These are phyloP conservation scores for Palythoa heliodiscus DNA, from an alignment of 92 coral and sea anemone genomes.

Conservation along the genomic window DNA sequence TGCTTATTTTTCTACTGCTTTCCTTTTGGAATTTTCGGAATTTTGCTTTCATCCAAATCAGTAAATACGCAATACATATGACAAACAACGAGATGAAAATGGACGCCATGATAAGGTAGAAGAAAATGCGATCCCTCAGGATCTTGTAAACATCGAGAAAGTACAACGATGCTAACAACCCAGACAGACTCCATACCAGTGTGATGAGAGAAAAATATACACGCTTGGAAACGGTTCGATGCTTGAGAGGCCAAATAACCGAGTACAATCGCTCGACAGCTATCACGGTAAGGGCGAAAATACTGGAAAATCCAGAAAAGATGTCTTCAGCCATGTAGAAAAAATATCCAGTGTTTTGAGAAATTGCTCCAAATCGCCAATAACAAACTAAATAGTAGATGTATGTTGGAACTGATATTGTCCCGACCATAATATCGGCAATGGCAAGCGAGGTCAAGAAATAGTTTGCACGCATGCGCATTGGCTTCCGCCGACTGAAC, in stretches of 20 bases:
- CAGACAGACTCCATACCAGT: constrained; percentile 72
- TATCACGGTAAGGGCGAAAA: constrained; percentile 72
- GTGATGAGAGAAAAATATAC: constrained; percentile 61
- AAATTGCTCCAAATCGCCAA: constrained; percentile 54
- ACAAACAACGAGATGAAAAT: constrained; percentile 64
- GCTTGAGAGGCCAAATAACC: constrained; percentile 71
- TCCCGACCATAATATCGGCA: constrained; percentile 78
- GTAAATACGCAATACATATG: constrained; percentile 71
- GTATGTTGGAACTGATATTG: constrained; percentile 71
- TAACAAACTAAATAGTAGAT: constrained; percentile 67
- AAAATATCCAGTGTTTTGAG: constrained; percentile 27
- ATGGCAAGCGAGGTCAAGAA: constrained; percentile 72
- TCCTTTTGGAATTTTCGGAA: constrained; percentile 14
- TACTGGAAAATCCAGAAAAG: constrained; percentile 80
- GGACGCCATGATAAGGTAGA: constrained; percentile 67
- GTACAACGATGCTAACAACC: constrained; percentile 59
- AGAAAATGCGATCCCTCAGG: constrained; percentile 61
- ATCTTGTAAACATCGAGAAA: constrained; percentile 66
- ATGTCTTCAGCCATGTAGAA: constrained; percentile 76
- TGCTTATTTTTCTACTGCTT: neutral
- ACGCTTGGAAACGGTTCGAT: constrained; percentile 57
- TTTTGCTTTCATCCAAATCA: constrained; percentile 72
- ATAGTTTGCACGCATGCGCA: constrained; percentile 81
- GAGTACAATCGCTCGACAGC: constrained; percentile 76
- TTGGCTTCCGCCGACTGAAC: constrained; percentile 69